Conservation (phyloP, 1,140 invertebrate species). For the Spodoptera frugiperda region DNA sequence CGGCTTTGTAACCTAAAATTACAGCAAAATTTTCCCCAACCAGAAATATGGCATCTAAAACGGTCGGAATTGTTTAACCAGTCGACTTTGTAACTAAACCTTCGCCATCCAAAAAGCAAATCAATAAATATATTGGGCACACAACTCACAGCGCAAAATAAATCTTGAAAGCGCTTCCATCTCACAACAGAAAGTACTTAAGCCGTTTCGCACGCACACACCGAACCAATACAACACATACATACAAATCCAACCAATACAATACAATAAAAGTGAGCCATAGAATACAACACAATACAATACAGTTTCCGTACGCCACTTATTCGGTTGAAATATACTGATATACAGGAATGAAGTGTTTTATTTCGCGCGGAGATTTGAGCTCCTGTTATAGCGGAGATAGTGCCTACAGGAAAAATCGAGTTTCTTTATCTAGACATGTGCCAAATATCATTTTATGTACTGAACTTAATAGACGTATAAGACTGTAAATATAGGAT, state of each 20-base stretch:
- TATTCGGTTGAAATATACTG: background rate
- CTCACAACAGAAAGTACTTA: conserved; percentile 10
- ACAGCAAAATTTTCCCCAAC: too few relatives aligned
- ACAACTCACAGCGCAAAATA: background rate
- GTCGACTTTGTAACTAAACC: too few relatives aligned
- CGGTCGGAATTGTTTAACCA: too few relatives aligned
- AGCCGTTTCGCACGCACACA: conserved; percentile 1
- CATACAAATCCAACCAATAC: conserved; percentile 7
- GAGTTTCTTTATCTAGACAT: background rate
- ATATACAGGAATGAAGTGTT: conserved; percentile 31
- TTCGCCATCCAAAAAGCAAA: too few relatives aligned
- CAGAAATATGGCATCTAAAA: too few relatives aligned
- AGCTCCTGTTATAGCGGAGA: background rate
- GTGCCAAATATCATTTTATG: background rate
- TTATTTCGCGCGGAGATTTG: conserved; percentile 4
- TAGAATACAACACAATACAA: conserved; percentile 24
- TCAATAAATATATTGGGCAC: too few relatives aligned
- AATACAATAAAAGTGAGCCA: conserved; percentile 7
- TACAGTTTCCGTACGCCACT: background rate
- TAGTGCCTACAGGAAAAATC: background rate
- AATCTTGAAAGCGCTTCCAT: background rate
- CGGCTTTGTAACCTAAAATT: too few relatives aligned
- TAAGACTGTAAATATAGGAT: too few relatives aligned
- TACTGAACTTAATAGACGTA: background rate
- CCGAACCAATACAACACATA: background rate